Conservation (phyloP, 2,113 vertebrate species). For the Plecotus auritus region DNA sequence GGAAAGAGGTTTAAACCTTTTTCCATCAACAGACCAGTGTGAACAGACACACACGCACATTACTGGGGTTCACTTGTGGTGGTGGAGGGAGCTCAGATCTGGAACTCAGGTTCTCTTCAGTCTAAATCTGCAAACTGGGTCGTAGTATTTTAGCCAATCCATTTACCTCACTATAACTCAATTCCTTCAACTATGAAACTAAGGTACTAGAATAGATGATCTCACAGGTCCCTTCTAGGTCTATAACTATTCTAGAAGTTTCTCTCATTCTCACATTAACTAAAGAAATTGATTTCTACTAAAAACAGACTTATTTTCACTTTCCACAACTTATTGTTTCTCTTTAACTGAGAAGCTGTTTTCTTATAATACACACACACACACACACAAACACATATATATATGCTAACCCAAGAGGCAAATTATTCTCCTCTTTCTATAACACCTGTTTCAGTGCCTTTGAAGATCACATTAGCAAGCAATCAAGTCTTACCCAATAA, state of each 20-base stretch:
- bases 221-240: not conserved
- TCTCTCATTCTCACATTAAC: not conserved
- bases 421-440: not conserved
- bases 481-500: not conserved
- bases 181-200: not conserved
- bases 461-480: slow-evolving; percentile 10
- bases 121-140: not conserved
- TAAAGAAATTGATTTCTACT: not conserved
- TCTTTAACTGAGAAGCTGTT: not conserved
- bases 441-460: not conserved
- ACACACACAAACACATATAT: too few species aligned
- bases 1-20: not conserved
- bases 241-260: not conserved
- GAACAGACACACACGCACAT: not conserved
- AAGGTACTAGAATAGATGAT: not conserved
- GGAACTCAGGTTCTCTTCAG: not conserved
- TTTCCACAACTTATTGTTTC: not conserved
- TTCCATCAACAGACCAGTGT: not conserved
- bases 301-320: slow-evolving; percentile 21
- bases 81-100: not conserved
- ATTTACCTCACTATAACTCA: not conserved
- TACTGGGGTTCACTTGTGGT: too few species aligned
- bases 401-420: not conserved
- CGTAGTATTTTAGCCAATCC: not conserved
- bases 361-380: not conserved